These are phyloP conservation scores for Heterotis niloticus DNA, from an alignment of 2,113 vertebrate genomes.

Conservation along the genomic window DNA sequence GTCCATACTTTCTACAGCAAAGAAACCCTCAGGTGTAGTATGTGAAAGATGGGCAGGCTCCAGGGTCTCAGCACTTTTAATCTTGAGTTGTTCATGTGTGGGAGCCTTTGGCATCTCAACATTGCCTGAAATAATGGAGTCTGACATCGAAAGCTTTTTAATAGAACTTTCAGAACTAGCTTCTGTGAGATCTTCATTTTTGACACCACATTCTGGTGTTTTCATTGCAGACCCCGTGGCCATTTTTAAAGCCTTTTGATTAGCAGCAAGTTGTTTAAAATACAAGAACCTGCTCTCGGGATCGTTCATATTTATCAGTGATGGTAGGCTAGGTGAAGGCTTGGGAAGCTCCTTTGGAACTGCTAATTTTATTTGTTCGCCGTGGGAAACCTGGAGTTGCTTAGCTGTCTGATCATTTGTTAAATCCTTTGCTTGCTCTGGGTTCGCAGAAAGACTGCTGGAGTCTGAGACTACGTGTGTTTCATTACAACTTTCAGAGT, in stretches of 20 bases:
- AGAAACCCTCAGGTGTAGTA: background rate
- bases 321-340: constrained; percentile 8
- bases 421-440: constrained; percentile 20
- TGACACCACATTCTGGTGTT: constrained; percentile 18
- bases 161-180: background rate
- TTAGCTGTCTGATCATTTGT: constrained; percentile 27
- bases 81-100: constrained; percentile 30
- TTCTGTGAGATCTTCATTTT: constrained; percentile 9
- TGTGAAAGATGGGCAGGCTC: constrained; percentile 3
- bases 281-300: constrained; percentile 38
- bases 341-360: constrained; percentile 11
- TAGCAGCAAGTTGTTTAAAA: constrained; percentile 49
- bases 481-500: constrained; percentile 14
- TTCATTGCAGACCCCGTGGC: constrained; percentile 15
- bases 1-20: constrained; percentile 15
- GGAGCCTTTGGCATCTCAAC: constrained; percentile 12
- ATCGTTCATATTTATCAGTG: constrained; percentile 56
- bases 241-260: constrained; percentile 41
- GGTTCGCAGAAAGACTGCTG: constrained; percentile 33
- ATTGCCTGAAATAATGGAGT: constrained; percentile 28
- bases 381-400: constrained; percentile 17
- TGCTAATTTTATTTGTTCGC: constrained; percentile 25
- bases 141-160: constrained; percentile 32
- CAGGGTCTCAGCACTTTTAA: background rate
- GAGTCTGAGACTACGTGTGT: constrained; percentile 35